Percentiles rank a stretch among this genome's conserved stretches.
Evolutionary conservation across 2,113 vertebrate genomes (phyloP).

Genomic region (Macheiramphus alcinus): DNA sequence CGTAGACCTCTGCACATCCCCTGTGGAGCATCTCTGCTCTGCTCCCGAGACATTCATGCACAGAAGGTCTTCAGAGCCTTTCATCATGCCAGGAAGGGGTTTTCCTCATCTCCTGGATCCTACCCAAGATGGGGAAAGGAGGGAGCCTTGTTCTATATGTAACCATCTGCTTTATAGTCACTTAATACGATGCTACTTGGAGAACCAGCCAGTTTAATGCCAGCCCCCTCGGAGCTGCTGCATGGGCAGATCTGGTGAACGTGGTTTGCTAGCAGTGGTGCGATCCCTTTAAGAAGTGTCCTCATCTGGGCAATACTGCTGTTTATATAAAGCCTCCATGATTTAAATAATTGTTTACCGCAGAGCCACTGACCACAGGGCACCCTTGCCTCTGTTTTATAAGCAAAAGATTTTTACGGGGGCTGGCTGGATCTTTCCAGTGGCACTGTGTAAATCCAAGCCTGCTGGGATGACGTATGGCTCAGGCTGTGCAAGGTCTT

Average conservation of each 20-base stretch:
- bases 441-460: accelerated
- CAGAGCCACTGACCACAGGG: background rate
- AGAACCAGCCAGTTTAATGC: background rate
- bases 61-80: background rate
- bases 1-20: background rate
- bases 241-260: background rate
- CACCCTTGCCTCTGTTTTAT: background rate
- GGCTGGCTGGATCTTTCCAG: background rate
- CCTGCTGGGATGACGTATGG: accelerated
- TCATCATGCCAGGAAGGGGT: background rate
- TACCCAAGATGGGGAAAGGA: background rate
- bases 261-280: too few species aligned
- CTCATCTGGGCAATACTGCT: background rate
- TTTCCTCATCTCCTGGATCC: background rate
- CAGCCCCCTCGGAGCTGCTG: background rate
- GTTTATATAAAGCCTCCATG: background rate
- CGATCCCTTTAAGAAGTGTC: background rate
- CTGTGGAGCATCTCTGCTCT: background rate
- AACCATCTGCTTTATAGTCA: background rate
- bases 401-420: background rate
- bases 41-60: background rate
- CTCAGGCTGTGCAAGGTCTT: background rate
- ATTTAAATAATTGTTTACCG: background rate
- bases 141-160: background rate
- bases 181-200: background rate